Evolutionary conservation across 2,888 invertebrate species (phyloP), one percentile per base, ranked within the genome.

Genomic region (Platypus cylindrus): DNA sequence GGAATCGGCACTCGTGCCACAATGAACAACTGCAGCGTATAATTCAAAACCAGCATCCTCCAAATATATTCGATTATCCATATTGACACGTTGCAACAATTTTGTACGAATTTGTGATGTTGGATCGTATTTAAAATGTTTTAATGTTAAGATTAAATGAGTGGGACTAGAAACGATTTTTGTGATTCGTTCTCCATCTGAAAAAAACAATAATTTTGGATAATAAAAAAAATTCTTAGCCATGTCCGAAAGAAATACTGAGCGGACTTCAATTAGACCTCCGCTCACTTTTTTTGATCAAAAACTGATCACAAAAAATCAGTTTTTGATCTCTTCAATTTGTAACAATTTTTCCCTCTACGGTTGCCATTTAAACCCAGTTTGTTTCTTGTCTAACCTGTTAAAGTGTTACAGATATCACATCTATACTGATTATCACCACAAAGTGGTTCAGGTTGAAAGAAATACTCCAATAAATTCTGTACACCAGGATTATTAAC

Each of bases 341-440:
- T 20, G 5, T 20, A 20, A 20, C 20, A 9, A n/a, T n/a, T n/a
- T n/a, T n/a, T n/a, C n/a, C n/a, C n/a, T n/a, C n/a, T n/a, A n/a
- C n/a, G n/a, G n/a, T n/a, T n/a, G 9, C 7, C 15, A 29, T 29
- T 14, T 16, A 29, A 17, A 17, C 12, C 11, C 13, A 23, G 9
- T 25, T 5, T 30, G 28, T n/a, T n/a, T n/a, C n/a, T n/a, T n/a
- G n/a, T n/a, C 36, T 30, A 33, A 40, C 43, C 43, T 24, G 79
- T 77, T 9, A 84, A 62, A 9, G 68, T 68, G 32, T 71, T 71
- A 55, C 89, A 90, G 32, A 71, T 72, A 40, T 76, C 76, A 64
- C 89, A 90, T 44, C 73, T 71, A 58, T 89, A 90, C 59, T 76
- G 72, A 55, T 90, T 89, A 33, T 85, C 85, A 0, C 81, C 87